A percentile compares a stretch with the other conserved stretches of the same genome.
Conservation (phyloP, 2,797 vertebrate species). For the Syndactyla subalaris region DNA sequence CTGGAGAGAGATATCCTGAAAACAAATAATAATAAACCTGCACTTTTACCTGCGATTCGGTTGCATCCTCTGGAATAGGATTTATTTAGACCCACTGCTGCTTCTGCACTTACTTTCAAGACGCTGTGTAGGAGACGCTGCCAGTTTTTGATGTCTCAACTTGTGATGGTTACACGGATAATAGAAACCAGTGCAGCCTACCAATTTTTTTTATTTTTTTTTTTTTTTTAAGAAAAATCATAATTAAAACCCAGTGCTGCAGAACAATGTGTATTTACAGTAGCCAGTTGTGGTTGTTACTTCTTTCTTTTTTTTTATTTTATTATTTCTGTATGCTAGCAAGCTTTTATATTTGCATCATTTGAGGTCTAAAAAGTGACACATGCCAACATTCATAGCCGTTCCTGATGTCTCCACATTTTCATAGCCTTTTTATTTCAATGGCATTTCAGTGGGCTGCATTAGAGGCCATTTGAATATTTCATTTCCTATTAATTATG, state of each 20-base stretch:
- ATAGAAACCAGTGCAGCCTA: constrained; percentile 64
- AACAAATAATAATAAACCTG: constrained; percentile 46
- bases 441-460: constrained; percentile 94
- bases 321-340: constrained; percentile 74
- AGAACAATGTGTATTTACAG: constrained; percentile 77
- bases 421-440: constrained; percentile 92
- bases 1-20: constrained; percentile 13
- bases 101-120: constrained; percentile 49
- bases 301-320: constrained; percentile 42
- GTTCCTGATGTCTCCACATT: constrained; percentile 86
- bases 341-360: constrained; percentile 88
- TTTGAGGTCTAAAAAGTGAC: constrained; percentile 94
- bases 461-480: constrained; percentile 99
- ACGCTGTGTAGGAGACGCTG: constrained; percentile 44
- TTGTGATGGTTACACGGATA: constrained; percentile 61
- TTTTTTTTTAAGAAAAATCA: not conserved
- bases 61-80: constrained; percentile 47
- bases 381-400: constrained; percentile 91
- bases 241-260: constrained; percentile 58
- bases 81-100: constrained; percentile 64
- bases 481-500: constrained; percentile 99
- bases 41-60: constrained; percentile 29
- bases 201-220: not conserved
- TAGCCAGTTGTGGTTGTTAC: constrained; percentile 51
- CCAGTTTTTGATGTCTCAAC: constrained; percentile 76